phyloP scores from a whole-genome alignment of 2,113 vertebrate species.

The Pungitius pungitius region DNA sequence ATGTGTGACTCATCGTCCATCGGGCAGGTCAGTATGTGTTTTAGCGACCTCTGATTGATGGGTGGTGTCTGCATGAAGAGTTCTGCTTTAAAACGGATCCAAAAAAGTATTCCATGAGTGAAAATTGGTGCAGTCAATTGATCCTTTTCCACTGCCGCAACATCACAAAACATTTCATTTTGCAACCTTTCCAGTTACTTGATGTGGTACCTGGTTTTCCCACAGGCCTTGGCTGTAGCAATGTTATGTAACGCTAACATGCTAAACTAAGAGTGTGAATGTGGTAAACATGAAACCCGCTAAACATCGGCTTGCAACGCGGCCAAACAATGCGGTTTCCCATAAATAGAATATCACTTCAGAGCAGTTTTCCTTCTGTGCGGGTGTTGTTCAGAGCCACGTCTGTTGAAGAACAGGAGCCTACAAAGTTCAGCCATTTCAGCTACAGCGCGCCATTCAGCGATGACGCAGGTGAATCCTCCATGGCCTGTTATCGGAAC shows the following conservation, averaged over 20 bases:
- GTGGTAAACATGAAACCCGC: background rate
- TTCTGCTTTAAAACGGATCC: background rate
- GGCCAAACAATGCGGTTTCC: background rate
- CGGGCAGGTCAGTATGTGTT: conserved; percentile 83
- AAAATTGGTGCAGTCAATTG: background rate
- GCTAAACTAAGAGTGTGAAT: background rate
- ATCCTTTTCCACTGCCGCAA: conserved; percentile 4
- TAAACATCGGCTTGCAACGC: background rate
- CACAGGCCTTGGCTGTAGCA: background rate
- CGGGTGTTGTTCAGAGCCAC: background rate
- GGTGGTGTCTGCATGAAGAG: background rate
- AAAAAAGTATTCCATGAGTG: background rate
- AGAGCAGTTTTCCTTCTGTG: conserved; percentile 12
- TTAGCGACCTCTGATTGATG: background rate
- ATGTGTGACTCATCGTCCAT: conserved; percentile 86
- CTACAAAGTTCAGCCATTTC: background rate
- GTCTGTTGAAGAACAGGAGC: background rate
- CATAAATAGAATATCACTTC: conserved; percentile 2
- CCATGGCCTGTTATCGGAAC: conserved; percentile 50
- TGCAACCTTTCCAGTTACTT: background rate
- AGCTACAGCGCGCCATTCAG: conserved; percentile 26
- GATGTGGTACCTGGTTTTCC: background rate
- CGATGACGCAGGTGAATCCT: conserved; percentile 57
- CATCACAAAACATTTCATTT: background rate
- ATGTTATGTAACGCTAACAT: background rate